A percentile compares a stretch with the other conserved stretches of the same genome.
These are phyloP conservation scores for Pheosia tremula DNA, from an alignment of 2,888 invertebrate species.

Conservation along the genomic window DNA sequence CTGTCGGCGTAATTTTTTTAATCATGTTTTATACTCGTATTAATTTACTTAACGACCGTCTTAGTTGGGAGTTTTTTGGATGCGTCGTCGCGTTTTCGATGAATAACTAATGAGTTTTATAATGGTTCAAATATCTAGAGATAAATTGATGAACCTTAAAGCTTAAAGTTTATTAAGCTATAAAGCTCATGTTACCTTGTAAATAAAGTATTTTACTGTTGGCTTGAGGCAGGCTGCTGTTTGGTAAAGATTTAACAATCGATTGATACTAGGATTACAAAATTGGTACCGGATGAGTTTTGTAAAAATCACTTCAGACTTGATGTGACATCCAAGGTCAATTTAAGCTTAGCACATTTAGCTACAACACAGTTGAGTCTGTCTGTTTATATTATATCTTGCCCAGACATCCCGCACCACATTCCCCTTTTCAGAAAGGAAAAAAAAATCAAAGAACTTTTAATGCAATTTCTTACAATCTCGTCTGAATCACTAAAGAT, in stretches of 20 bases:
- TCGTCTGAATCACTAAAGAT: conserved; percentile 46
- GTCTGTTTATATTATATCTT: too few relatives aligned
- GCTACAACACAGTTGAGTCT: too few relatives aligned
- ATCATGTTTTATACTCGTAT: conserved; percentile 83
- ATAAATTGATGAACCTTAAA: conserved; percentile 26
- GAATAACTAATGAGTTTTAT: conserved; percentile 75
- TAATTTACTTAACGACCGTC: conserved; percentile 82
- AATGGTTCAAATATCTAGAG: conserved; percentile 45
- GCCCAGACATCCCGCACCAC: neutral
- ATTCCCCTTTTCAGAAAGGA: neutral
- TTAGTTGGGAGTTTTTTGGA: conserved; percentile 67
- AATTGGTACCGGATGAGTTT: too few relatives aligned
- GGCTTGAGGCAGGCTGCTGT: too few relatives aligned
- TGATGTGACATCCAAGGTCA: too few relatives aligned
- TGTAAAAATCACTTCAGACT: too few relatives aligned
- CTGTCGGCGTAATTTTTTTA: conserved; percentile 81
- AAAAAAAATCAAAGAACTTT: conserved; percentile 12
- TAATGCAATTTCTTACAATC: conserved; percentile 17
- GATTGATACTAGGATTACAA: too few relatives aligned
- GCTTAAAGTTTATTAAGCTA: neutral
- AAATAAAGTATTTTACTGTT: neutral
- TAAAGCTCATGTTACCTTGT: neutral
- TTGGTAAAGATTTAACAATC: too few relatives aligned
- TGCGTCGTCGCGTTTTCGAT: conserved; percentile 73
- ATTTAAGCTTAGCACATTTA: too few relatives aligned